These are phyloP conservation scores for Tetrao urogallus DNA, from an alignment of 2,113 vertebrate species.

Conservation along the genomic window DNA sequence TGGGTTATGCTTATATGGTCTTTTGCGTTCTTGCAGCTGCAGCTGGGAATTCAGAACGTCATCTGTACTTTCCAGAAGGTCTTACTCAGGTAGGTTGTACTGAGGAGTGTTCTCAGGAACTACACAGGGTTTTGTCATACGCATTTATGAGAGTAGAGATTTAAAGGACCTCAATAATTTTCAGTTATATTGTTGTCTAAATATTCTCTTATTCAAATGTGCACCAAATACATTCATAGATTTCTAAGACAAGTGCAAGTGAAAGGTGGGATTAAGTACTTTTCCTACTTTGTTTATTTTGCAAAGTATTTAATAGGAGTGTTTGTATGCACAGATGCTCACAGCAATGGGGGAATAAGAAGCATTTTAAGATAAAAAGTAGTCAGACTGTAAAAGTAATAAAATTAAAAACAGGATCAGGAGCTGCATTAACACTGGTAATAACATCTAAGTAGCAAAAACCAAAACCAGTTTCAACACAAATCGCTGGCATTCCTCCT, in stretches of 20 bases:
- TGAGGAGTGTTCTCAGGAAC: background rate
- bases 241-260: background rate
- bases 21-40: background rate
- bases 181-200: background rate
- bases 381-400: background rate
- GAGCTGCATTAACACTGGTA: background rate
- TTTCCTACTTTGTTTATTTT: background rate
- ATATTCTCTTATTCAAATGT: background rate
- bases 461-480: background rate
- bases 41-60: background rate
- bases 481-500: background rate
- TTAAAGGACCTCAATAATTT: background rate
- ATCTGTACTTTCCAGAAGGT: background rate
- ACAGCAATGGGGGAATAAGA: background rate
- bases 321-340: background rate
- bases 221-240: background rate
- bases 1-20: background rate
- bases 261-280: background rate
- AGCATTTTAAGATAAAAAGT: constrained; percentile 5
- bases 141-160: background rate
- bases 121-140: background rate
- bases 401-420: background rate
- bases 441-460: background rate
- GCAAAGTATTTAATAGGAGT: background rate
- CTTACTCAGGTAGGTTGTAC: background rate